Conservation (phyloP, 2,797 vertebrate genomes). For the Melanotaenia boesemani region DNA sequence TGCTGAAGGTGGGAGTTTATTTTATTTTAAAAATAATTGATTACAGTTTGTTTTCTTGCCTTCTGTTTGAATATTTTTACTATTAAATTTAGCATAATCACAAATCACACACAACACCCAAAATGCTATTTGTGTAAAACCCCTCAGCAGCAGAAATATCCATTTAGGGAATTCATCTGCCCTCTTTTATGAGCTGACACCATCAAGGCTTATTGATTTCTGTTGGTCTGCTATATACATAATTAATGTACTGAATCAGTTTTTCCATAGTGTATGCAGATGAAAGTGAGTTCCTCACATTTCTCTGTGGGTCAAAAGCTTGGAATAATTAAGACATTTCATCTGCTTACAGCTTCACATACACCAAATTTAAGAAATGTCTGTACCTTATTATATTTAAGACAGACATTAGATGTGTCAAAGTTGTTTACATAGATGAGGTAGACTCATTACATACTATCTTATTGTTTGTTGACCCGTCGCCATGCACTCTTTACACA, state of each 20-base stretch:
- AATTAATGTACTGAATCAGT: constrained; percentile 64
- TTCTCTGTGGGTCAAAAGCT: constrained; percentile 27
- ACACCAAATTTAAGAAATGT: constrained; percentile 14
- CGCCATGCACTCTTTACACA: constrained; percentile 34
- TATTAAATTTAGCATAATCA: constrained; percentile 2
- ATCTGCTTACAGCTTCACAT: constrained; percentile 30
- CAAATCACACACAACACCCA: constrained; percentile 2
- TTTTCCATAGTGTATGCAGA: constrained; percentile 61
- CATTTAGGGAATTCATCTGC: constrained; percentile 49
- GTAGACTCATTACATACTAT: constrained; percentile 41
- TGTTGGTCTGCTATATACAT: constrained; percentile 53
- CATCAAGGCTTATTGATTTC: constrained; percentile 64
- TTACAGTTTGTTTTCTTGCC: too few relatives aligned
- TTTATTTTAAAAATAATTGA: not conserved
- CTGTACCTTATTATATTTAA: constrained; percentile 2
- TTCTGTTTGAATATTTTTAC: not conserved
- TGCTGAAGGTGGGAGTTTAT: not conserved
- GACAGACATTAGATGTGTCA: constrained; percentile 13
- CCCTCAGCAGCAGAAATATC: constrained; percentile 13
- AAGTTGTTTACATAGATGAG: constrained; percentile 11
- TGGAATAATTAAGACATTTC: constrained; percentile 66
- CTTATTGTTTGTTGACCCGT: constrained; percentile 53
- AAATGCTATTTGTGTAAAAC: constrained; percentile 14
- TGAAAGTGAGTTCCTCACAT: constrained; percentile 46
- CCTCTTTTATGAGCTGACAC: constrained; percentile 42